Percentiles rank a stretch among this genome's conserved stretches.
Conservation (phyloP, 1,140 invertebrate genomes). For the Formica selysi region DNA sequence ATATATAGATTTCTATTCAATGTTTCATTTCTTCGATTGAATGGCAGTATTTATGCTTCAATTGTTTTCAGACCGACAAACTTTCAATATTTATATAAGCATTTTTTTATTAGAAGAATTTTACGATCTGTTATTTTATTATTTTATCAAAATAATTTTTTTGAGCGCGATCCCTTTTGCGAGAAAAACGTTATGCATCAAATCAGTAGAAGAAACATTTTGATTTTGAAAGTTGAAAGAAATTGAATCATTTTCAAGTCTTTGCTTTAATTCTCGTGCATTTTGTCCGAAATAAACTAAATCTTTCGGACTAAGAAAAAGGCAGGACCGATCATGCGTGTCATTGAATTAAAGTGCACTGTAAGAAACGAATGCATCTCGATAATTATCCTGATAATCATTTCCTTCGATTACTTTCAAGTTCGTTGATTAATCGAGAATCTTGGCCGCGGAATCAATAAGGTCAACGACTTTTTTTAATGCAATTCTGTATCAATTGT, state of each 20-base stretch:
- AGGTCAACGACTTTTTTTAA: conserved; percentile 15
- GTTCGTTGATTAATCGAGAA: neutral
- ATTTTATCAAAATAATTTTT: no score
- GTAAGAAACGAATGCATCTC: neutral
- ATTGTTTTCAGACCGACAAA: no score
- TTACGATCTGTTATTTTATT: no score
- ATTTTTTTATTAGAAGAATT: no score
- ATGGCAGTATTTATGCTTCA: no score
- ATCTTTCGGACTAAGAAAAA: neutral
- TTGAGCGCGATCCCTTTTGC: no score
- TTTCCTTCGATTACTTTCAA: conserved; percentile 11
- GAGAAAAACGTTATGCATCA: no score
- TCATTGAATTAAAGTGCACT: neutral
- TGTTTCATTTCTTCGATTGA: no score
- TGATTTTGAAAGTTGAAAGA: neutral
- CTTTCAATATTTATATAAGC: no score
- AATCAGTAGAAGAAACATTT: neutral
- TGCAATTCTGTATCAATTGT: neutral
- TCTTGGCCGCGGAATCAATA: neutral
- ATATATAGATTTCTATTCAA: no score
- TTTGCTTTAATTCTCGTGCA: neutral
- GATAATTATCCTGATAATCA: neutral
- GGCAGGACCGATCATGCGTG: neutral
- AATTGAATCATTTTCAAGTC: neutral
- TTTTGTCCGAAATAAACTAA: neutral